A percentile compares a stretch with the other conserved stretches of the same genome.
Evolutionary conservation across 2,888 invertebrate genomes (phyloP).

Genomic region (Deilephila elpenor): DNA sequence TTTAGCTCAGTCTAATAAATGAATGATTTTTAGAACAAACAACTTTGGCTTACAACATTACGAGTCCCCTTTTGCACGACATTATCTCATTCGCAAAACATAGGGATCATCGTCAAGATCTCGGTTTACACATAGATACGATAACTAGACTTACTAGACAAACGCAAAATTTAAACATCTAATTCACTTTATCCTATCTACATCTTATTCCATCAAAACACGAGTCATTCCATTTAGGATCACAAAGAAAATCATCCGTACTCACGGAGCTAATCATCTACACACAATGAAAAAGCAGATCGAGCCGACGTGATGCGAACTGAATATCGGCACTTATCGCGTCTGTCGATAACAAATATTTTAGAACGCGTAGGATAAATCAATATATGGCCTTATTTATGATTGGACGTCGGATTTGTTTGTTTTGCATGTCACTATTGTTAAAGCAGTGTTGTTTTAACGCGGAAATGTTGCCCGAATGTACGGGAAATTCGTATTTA

Average conservation of each 20-base stretch:
- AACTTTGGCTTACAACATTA: no score
- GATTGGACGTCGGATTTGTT: slow-evolving; percentile 10
- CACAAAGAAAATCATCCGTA: neutral
- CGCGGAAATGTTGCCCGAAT: neutral
- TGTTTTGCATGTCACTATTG: slow-evolving; percentile 4
- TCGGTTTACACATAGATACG: no score
- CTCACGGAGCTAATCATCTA: neutral
- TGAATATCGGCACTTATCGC: slow-evolving; percentile 24
- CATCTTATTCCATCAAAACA: no score
- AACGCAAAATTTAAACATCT: no score
- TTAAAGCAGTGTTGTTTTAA: neutral
- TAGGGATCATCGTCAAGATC: no score
- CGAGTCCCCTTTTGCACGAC: no score
- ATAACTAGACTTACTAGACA: no score
- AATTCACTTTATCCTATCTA: no score
- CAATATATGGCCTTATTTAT: slow-evolving; percentile 9
- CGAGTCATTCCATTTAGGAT: no score
- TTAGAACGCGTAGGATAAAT: slow-evolving; percentile 23
- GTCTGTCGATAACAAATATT: slow-evolving; percentile 25
- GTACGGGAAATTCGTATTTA: neutral
- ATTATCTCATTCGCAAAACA: no score
- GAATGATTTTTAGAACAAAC: no score
- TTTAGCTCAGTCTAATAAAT: no score
- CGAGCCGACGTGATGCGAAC: neutral
- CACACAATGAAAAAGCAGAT: neutral